Percentiles rank a stretch among this genome's conserved stretches.
Evolutionary conservation across 2,888 invertebrate genomes (phyloP).

Genomic region (Heteromyza rotundicornis): DNA sequence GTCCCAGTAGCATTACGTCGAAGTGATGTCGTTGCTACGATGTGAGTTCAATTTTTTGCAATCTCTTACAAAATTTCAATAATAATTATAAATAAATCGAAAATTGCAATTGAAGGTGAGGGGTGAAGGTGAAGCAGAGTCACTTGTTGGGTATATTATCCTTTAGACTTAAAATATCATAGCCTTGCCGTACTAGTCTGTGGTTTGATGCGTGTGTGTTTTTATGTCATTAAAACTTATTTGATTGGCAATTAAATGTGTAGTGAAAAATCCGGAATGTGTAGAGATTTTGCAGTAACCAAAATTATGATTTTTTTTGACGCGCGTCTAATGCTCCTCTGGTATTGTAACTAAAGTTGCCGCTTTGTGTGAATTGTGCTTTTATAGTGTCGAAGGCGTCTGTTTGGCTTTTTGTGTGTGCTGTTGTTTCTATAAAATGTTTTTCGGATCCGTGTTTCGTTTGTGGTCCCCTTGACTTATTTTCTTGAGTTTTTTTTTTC

Average conservation of each 20-base stretch:
- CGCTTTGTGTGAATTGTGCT: slow-evolving; percentile 35
- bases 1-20: background rate
- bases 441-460: slow-evolving; percentile 15
- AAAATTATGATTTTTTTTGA: no score
- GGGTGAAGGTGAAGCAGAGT: background rate
- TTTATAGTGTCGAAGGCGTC: slow-evolving; percentile 40
- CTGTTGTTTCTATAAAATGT: slow-evolving; percentile 47
- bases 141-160: no score
- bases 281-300: no score
- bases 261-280: no score
- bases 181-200: no score
- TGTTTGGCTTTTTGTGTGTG: slow-evolving; percentile 15
- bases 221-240: no score
- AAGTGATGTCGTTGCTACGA: background rate
- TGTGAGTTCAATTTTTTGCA: no score
- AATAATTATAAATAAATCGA: no score
- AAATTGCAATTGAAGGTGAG: background rate
- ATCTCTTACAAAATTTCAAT: no score
- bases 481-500: background rate
- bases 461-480: background rate
- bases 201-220: no score
- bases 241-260: no score
- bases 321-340: slow-evolving; percentile 25
- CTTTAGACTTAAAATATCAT: no score
- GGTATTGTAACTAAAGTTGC: slow-evolving; percentile 47